Base-by-base conservation (phyloP, 30 jellyfish, hydroid and myxozoan genomes). In the Aurelia sp. region DNA sequence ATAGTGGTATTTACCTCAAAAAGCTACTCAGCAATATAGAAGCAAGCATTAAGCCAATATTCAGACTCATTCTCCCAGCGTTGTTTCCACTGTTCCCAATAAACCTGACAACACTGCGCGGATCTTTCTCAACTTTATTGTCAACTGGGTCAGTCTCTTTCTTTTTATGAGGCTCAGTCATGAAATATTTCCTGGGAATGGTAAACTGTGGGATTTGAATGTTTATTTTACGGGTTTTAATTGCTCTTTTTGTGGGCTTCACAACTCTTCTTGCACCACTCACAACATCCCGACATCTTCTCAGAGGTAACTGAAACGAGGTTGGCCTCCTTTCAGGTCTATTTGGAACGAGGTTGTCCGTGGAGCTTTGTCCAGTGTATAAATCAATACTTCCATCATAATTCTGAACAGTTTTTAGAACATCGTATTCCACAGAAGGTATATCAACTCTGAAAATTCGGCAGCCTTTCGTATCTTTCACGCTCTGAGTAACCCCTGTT, bases 391-490 rank as follows among this genome's bases (percentile, higher is more conserved):
- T 78, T 8, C 96, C 96, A 65, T 88, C 69, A 60, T 71, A 71
- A 66, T 55, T 79, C 69, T 67, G 20, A 11, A 74, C 48, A 6
- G 89, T 74, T 57, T 79, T 79, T 37, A 88, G 65, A 12, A 88
- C 74, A 73, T 88, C 96, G 77, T 88, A 80, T 22, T 88, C 96
- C 6, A 80, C 18, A 16, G 96, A 88, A 9, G 98, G 98, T 13
- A 93, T 86, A 44, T 19, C 71, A 27, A 87, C 71, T 60, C 97
- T 84, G 21, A 93, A 84, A 50, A 74, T 73, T 27, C 89, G 62
- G 61, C 98, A 93, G 21, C 98, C 98, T 3, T 74, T 65, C 4
- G 98, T 81, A 6, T 58, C 40, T 41, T 93, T 87, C 20, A 93
- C 96, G 79, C 93, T 91, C 74, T 93, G 98, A 35, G 83, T 93